A percentile compares a stretch with the other conserved stretches of the same genome.
Conservation (phyloP, 2,113 vertebrate genomes). For the Copsychus sechellarum region DNA sequence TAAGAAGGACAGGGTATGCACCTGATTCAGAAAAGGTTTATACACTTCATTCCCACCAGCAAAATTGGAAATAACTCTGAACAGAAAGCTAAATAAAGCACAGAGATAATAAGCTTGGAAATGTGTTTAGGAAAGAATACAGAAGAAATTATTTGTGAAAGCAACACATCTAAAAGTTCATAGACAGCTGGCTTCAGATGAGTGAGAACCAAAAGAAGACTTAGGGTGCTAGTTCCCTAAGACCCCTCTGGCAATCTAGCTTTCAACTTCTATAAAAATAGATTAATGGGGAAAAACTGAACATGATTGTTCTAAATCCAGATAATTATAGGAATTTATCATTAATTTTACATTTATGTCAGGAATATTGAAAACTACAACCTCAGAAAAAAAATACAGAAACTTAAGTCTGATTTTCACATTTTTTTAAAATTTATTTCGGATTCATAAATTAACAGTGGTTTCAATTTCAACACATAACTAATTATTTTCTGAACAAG, state of each 20-base stretch:
- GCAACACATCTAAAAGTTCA: background rate
- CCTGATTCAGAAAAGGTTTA: background rate
- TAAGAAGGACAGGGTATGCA: background rate
- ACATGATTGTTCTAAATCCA: background rate
- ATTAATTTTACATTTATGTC: background rate
- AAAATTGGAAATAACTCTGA: background rate
- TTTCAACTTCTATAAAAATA: background rate
- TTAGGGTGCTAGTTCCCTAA: background rate
- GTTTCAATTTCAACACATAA: slow-evolving; percentile 57
- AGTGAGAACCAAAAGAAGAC: background rate
- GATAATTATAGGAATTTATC: background rate
- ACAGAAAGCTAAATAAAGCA: background rate
- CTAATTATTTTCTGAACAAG: slow-evolving; percentile 41
- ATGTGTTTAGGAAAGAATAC: background rate
- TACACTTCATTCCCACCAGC: background rate
- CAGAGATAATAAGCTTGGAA: background rate
- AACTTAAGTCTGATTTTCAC: slow-evolving; percentile 19
- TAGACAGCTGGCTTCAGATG: background rate
- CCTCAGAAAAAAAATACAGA: background rate
- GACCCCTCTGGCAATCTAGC: background rate
- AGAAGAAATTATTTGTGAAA: background rate
- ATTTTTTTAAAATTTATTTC: slow-evolving; percentile 61
- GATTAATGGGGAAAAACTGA: background rate
- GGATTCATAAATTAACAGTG: slow-evolving; percentile 73
- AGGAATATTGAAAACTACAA: background rate